Conservation (phyloP, 2,888 invertebrate genomes). For the Napeogenes inachia region DNA sequence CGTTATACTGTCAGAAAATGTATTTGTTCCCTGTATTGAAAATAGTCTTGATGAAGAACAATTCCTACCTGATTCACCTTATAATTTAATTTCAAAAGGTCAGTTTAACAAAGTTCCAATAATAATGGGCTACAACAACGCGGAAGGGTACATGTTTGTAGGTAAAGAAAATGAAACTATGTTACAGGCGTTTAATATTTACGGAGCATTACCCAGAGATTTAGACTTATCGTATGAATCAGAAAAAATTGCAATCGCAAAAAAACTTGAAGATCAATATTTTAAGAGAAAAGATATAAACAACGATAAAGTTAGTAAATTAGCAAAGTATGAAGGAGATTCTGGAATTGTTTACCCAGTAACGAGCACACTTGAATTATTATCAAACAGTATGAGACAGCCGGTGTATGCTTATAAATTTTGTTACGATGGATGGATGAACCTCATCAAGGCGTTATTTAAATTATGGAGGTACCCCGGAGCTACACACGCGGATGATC, state of each 20-base stretch:
- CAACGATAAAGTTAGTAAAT: constrained; percentile 52
- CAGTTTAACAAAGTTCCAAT: constrained; percentile 55
- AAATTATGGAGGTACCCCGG: constrained; percentile 51
- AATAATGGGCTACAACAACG: constrained; percentile 60
- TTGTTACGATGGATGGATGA: constrained; percentile 58
- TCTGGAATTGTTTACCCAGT: constrained; percentile 55
- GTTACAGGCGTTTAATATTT: constrained; percentile 48
- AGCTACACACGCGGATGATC: constrained; percentile 67
- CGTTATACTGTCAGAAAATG: constrained; percentile 57
- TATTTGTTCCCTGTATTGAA: constrained; percentile 67
- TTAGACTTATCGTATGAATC: constrained; percentile 44
- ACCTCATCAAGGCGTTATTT: constrained; percentile 50
- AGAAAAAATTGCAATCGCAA: constrained; percentile 42
- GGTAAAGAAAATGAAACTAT: constrained; percentile 66
- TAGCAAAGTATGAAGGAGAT: constrained; percentile 60
- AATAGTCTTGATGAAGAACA: constrained; percentile 40
- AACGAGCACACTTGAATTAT: constrained; percentile 46
- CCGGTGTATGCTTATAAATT: constrained; percentile 59
- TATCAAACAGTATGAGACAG: constrained; percentile 41
- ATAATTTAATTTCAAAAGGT: constrained; percentile 49
- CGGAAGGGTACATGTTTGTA: constrained; percentile 62
- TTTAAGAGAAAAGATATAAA: constrained; percentile 55
- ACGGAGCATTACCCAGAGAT: constrained; percentile 56
- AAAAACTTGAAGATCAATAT: constrained; percentile 57
- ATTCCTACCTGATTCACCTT: constrained; percentile 56